phyloP scores from a whole-genome alignment of 53 echinoderm and acorn worm genomes.

The Temnopleurus reevesii region DNA sequence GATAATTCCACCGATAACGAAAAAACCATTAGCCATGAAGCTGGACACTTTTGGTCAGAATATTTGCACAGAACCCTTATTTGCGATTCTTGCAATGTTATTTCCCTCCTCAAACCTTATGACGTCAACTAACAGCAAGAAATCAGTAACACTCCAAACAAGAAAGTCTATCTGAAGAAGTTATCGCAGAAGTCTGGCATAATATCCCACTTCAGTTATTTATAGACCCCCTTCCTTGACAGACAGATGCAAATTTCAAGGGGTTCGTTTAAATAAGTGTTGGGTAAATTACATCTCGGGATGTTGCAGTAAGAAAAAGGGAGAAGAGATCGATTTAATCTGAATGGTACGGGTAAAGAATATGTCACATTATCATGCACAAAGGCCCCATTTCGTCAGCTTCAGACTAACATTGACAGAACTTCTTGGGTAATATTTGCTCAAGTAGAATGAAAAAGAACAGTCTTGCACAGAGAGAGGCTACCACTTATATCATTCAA shows the following conservation, averaged over 20 bases:
- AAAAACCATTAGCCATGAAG: background rate
- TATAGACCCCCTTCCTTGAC: background rate
- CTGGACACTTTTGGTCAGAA: background rate
- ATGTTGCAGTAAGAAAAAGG: background rate
- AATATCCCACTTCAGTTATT: background rate
- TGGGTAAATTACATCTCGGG: background rate
- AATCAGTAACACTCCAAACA: background rate
- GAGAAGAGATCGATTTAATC: background rate
- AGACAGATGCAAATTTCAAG: background rate
- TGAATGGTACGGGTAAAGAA: background rate
- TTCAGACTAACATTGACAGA: slow-evolving; percentile 15
- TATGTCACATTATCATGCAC: background rate
- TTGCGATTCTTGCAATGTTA: background rate
- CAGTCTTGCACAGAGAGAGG: too few relatives aligned
- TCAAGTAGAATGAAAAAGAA: too few relatives aligned
- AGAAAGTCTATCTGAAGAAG: background rate
- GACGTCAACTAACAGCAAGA: background rate
- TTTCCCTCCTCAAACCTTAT: background rate
- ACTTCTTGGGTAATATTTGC: background rate
- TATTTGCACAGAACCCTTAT: background rate
- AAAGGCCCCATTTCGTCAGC: slow-evolving; percentile 5
- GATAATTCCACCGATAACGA: too few relatives aligned
- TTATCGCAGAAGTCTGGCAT: background rate
- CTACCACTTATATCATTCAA: too few relatives aligned
- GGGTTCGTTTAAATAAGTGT: too few relatives aligned